These are phyloP conservation scores for Leucophenga varia DNA, from an alignment of 1,140 invertebrate species.

Conservation along the genomic window DNA sequence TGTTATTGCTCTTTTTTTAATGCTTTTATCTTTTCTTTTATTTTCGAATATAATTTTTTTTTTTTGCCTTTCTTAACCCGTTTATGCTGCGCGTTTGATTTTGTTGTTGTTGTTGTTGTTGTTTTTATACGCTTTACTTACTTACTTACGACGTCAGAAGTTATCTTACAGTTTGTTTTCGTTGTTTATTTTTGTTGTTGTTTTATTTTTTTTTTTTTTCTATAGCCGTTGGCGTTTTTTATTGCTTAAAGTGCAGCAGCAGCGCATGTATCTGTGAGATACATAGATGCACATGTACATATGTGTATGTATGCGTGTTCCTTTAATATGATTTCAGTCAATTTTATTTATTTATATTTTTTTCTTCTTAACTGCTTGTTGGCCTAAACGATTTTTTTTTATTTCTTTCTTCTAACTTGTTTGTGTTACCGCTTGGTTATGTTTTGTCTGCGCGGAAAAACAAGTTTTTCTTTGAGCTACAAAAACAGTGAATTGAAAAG, in stretches of 20 bases:
- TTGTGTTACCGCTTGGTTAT: no score
- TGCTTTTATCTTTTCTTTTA: slow-evolving; percentile 6
- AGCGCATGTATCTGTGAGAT: slow-evolving; percentile 37
- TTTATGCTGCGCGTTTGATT: slow-evolving; percentile 18
- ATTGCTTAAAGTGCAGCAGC: slow-evolving; percentile 11
- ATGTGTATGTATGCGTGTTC: background rate
- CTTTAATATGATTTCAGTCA: no score
- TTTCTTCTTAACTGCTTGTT: slow-evolving; percentile 38
- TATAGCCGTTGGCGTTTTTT: slow-evolving; percentile 2
- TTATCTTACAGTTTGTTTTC: slow-evolving; percentile 27
- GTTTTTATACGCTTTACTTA: slow-evolving; percentile 29
- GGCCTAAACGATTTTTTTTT: slow-evolving; percentile 41
- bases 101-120: background rate
- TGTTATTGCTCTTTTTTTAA: slow-evolving; percentile 1
- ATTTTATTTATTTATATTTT: no score
- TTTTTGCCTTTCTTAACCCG: slow-evolving; percentile 31
- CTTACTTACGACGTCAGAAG: no score
- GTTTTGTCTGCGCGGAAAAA: slow-evolving; percentile 51
- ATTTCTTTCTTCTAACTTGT: no score
- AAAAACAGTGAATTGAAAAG: no score
- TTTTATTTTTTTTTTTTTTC: slow-evolving; percentile 16
- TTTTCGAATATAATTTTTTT: slow-evolving; percentile 16
- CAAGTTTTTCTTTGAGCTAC: slow-evolving; percentile 37
- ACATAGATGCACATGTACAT: slow-evolving; percentile 24
- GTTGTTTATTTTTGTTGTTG: slow-evolving; percentile 11